Evolutionary conservation across 2,113 vertebrate species (phyloP).

Genomic region (Crotalus tigris): DNA sequence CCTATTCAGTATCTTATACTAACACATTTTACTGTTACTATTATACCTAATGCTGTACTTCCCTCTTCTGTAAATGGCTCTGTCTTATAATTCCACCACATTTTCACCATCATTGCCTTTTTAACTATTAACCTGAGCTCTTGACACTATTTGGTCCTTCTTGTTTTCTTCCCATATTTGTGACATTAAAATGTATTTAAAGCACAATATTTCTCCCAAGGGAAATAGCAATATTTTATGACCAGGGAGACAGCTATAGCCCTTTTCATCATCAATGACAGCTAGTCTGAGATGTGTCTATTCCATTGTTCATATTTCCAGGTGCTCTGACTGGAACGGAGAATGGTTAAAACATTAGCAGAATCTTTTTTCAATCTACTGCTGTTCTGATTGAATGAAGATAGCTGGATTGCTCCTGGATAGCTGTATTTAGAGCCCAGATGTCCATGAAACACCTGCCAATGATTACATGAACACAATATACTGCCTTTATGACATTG

Average conservation of each 20-base stretch:
- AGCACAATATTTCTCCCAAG: neutral
- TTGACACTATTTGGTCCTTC: neutral
- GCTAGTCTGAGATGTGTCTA: neutral
- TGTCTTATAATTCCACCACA: neutral
- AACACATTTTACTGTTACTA: neutral
- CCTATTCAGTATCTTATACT: neutral
- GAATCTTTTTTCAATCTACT: slow-evolving; percentile 21
- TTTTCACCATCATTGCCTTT: neutral
- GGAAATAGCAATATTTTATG: neutral
- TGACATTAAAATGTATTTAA: neutral
- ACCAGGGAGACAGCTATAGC: neutral
- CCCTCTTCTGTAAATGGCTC: neutral
- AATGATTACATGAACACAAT: slow-evolving; percentile 28
- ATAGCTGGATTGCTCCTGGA: slow-evolving; percentile 24
- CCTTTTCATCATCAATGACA: neutral
- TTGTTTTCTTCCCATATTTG: neutral
- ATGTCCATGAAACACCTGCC: slow-evolving; percentile 53
- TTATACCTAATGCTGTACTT: neutral
- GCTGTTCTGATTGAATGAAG: slow-evolving; percentile 45
- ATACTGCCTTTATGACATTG: neutral
- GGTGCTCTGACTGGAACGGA: neutral
- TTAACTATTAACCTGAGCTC: neutral
- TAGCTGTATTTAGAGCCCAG: slow-evolving; percentile 31
- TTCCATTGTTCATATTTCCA: neutral
- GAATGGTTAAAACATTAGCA: slow-evolving; percentile 43